A percentile compares a stretch with the other conserved stretches of the same genome.
Evolutionary conservation across 2,888 invertebrate genomes (phyloP).

Genomic region (Ernsta delagoae): DNA sequence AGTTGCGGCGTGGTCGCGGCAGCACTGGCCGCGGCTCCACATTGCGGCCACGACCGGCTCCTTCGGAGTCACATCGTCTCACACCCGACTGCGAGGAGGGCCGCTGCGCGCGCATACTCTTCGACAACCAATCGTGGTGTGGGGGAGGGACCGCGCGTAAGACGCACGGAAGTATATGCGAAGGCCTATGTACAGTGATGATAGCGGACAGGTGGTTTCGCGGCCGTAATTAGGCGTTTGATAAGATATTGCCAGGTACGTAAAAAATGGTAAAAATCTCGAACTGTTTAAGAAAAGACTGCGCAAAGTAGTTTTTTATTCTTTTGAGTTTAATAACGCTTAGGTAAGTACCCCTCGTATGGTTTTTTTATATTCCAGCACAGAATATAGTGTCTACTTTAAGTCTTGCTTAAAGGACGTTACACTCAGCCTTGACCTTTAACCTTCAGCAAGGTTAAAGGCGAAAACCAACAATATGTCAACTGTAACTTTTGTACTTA

Average conservation of each 20-base stretch:
- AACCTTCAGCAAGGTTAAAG: neutral
- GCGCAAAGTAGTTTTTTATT: neutral
- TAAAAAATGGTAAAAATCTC: constrained; percentile 75
- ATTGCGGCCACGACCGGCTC: constrained; percentile 74
- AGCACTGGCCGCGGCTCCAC: constrained; percentile 48
- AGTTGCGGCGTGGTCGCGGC: no score
- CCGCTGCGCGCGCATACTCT: constrained; percentile 77
- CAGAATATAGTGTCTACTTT: neutral
- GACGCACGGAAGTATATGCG: constrained; percentile 85
- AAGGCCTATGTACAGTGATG: constrained; percentile 84
- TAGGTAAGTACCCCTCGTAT: neutral
- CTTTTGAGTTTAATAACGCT: neutral
- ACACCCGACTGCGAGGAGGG: constrained; percentile 74
- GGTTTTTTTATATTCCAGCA: no score
- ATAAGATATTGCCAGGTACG: constrained; percentile 78
- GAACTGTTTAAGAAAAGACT: constrained; percentile 74
- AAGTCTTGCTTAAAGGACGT: neutral
- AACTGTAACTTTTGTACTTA: neutral
- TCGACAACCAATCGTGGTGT: constrained; percentile 69
- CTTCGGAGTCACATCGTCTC: constrained; percentile 71
- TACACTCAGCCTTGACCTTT: neutral
- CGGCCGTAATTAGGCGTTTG: constrained; percentile 81
- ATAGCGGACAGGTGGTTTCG: constrained; percentile 84
- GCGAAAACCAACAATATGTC: neutral
- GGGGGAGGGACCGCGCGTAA: constrained; percentile 81